A percentile compares a stretch with the other conserved stretches of the same genome.
Conservation (phyloP, 2,888 invertebrate species). For the Drosophila tripunctata region DNA sequence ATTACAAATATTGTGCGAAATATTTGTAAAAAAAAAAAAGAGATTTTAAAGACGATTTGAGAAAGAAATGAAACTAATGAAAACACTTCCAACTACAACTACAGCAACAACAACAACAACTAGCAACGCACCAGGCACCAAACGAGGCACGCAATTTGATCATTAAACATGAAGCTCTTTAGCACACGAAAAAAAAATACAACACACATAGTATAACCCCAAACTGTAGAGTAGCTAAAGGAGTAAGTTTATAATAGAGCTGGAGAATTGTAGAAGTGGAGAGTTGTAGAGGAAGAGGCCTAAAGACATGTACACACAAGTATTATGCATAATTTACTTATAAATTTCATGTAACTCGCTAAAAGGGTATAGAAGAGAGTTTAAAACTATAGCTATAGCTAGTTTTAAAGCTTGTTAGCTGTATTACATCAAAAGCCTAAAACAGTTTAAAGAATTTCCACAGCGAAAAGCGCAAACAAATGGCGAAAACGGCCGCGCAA, state of each 20-base stretch:
- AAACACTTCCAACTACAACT: slow-evolving; percentile 65
- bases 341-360: slow-evolving; percentile 33
- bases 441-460: not conserved
- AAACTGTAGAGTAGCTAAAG: slow-evolving; percentile 10
- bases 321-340: slow-evolving; percentile 64
- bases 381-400: not conserved
- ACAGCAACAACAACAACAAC: slow-evolving; percentile 26
- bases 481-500: slow-evolving; percentile 33
- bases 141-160: slow-evolving; percentile 77
- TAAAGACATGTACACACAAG: slow-evolving; percentile 2
- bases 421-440: no score
- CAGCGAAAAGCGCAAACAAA: slow-evolving; percentile 37
- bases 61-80: slow-evolving; percentile 78
- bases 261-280: not conserved
- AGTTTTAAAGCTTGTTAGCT: no score
- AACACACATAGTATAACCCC: slow-evolving; percentile 20
- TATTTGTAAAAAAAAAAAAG: slow-evolving; percentile 38
- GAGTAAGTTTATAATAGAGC: no score
- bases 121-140: slow-evolving; percentile 67
- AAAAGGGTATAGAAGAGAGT: not conserved
- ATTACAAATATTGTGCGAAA: slow-evolving; percentile 54
- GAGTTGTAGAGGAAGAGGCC: not conserved
- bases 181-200: slow-evolving; percentile 71
- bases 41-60: slow-evolving; percentile 67
- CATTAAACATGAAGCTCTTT: slow-evolving; percentile 80